phyloP scores from a whole-genome alignment of 2,797 vertebrate species.

The Merluccius polli region DNA sequence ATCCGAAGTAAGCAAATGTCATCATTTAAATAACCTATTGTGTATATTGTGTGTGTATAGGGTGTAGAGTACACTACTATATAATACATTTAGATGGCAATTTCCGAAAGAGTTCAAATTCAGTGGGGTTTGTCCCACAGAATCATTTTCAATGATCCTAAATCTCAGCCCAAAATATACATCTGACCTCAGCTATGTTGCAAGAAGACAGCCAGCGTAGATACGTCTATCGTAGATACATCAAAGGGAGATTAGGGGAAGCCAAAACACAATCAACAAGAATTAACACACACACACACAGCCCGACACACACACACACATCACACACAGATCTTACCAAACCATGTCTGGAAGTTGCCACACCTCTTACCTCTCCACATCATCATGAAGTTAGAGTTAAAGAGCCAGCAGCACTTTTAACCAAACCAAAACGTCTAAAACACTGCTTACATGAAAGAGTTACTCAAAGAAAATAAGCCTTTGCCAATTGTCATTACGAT shows the following conservation, averaged over 20 bases:
- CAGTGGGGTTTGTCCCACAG: constrained; percentile 59
- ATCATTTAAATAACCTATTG: neutral
- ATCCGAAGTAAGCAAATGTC: neutral
- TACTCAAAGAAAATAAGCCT: neutral
- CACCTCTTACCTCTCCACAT: neutral
- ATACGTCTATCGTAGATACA: neutral
- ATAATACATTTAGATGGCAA: too few relatives aligned
- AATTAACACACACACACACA: neutral
- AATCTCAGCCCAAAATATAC: constrained; percentile 45
- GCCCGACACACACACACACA: neutral
- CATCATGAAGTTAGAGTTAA: neutral
- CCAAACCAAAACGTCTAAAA: neutral
- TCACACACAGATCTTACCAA: neutral
- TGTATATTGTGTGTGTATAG: neutral
- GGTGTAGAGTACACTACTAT: neutral
- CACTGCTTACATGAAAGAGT: neutral
- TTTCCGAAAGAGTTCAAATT: constrained; percentile 47
- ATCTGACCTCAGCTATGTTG: constrained; percentile 44
- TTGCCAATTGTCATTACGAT: neutral
- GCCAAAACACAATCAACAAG: neutral
- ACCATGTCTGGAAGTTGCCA: neutral
- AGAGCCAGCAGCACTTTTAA: neutral
- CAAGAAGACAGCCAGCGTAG: constrained; percentile 27
- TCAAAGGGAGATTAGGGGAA: neutral
- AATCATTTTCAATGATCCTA: constrained; percentile 41